Base-by-base conservation (phyloP, 1,140 invertebrate genomes). In the Ylistrum balloti region DNA sequence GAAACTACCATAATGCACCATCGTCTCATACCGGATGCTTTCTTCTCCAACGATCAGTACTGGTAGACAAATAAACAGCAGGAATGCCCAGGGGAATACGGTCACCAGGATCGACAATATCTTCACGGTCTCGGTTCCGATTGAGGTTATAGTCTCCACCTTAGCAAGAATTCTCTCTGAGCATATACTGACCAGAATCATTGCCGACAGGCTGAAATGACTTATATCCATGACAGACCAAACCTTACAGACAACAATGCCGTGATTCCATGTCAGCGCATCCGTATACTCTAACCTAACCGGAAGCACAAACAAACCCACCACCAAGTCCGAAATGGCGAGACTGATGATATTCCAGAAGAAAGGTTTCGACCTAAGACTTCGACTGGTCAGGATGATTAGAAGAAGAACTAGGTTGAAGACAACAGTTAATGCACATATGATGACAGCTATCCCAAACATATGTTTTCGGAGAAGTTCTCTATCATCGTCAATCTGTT, bases 281-380 rank as follows among this genome's bases (percentile, higher is more conserved):
- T 74, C 56, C 56, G 56, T 74, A n/a, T 74, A 74, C 56, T 74
- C 56, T 28, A 74, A 28, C 13, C 56, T 74, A 74, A 74, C 56
- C 5, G 56, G 56, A 22, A 74, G 56, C 17, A 74, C 56, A 11
- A 74, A 74, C 56, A 74, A 74, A 1, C 56, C 56, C 0, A 74
- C 56, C 5, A 74, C 56, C 15, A 74, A n/a, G n/a, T 74, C 56
- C 56, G 56, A 74, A 28, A 74, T 74, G 5, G 56, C n/a, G 5
- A 74, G 56, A 17, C 56, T 74, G 56, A 74, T 74, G 56, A 74
- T 74, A 17, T 74, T 74, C 56, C 56, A 74, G n/a, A 74, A 74
- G n/a, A 74, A n/a, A 5, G 56, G 56, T 74, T 74, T 74, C n/a
- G 56, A 28, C 17, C 56, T 1, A 74, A 74, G 56, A 17, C n/a